phyloP scores from a whole-genome alignment of 2,888 invertebrate genomes.

The Lycia hirtaria region DNA sequence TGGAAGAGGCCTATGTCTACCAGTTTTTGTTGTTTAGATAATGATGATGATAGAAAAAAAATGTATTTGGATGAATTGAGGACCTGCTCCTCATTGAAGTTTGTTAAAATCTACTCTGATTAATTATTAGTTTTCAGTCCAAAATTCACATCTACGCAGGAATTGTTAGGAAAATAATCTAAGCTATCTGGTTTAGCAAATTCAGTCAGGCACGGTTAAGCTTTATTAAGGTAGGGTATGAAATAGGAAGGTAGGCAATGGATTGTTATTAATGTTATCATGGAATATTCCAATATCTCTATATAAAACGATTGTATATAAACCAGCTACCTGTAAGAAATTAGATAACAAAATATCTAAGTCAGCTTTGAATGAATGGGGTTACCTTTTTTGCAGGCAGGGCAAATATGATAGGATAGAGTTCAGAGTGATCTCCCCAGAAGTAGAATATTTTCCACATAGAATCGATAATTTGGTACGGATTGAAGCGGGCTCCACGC shows the following conservation, averaged over 20 bases:
- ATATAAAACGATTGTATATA: neutral
- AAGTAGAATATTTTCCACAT: slow-evolving; percentile 76
- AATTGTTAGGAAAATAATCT: neutral
- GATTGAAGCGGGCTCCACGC: slow-evolving; percentile 61
- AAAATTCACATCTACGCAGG: neutral
- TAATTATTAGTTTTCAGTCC: too few species aligned
- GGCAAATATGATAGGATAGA: slow-evolving; percentile 64
- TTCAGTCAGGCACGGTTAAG: slow-evolving; percentile 22
- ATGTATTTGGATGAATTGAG: too few species aligned
- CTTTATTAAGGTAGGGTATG: slow-evolving; percentile 27
- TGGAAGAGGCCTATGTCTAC: too few species aligned
- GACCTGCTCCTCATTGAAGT: too few species aligned
- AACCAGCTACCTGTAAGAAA: neutral
- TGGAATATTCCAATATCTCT: neutral
- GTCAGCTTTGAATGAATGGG: neutral
- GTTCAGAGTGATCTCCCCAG: slow-evolving; percentile 67
- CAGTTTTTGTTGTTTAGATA: too few species aligned
- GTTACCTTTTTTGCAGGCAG: slow-evolving; percentile 63
- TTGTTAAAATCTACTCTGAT: too few species aligned
- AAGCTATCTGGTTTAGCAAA: slow-evolving; percentile 14
- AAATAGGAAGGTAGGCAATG: slow-evolving; percentile 19
- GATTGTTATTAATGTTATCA: slow-evolving; percentile 6
- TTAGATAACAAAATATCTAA: neutral
- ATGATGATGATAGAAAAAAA: too few species aligned
- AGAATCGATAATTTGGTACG: slow-evolving; percentile 61